Evolutionary conservation across 2,797 vertebrate species (phyloP), one percentile per base, ranked within the genome.

Genomic region (Lagorchestes hirsutus): DNA sequence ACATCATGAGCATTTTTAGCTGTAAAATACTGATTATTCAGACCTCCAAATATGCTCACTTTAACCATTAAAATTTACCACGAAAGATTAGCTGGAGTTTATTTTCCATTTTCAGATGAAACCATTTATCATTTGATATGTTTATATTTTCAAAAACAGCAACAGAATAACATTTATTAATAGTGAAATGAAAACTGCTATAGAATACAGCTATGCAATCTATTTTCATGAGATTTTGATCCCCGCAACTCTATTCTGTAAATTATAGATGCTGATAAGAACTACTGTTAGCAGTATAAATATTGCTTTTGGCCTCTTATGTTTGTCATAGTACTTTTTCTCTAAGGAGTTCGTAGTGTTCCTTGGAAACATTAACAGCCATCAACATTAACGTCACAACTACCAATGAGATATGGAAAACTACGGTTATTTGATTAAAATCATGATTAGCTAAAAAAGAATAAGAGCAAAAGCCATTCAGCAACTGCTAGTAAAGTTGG

Each of bases 331-430:
- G 90, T 59, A n/a, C 91, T 97, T 96, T 91, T 94, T 62, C 97
- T 95, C 96, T 24, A 92, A 94, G 96, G 97, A 96, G 28, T n/a
- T 62, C 87, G 28, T 40, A 18, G 9, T 54, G 93, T 92, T 97
- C 92, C 95, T 74, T 95, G 54, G 96, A 95, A 95, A 92, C 96
- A 2, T 93, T 96, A 96, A 96, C 95, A 97, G 96, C 93, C 52
- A 62, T 96, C 96, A 97, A 94, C 96, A 55, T 67, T 91, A 90
- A 90, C 34, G 4, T 57, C 29, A 82, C 55, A 54, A 57, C 91
- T 55, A 58, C 40, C 90, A 50, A 56, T 62, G 74, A 91, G 46
- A 31, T 94, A 96, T 28, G 34, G 92, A 90, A 59, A 94, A 90
- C 46, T 95, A 0, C 0, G 58, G 28, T 90, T 92, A 91, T 93